Evolutionary conservation across 2,797 vertebrate species (phyloP), one percentile per base, ranked within the genome.

Genomic region (Sebastes oblongus): DNA sequence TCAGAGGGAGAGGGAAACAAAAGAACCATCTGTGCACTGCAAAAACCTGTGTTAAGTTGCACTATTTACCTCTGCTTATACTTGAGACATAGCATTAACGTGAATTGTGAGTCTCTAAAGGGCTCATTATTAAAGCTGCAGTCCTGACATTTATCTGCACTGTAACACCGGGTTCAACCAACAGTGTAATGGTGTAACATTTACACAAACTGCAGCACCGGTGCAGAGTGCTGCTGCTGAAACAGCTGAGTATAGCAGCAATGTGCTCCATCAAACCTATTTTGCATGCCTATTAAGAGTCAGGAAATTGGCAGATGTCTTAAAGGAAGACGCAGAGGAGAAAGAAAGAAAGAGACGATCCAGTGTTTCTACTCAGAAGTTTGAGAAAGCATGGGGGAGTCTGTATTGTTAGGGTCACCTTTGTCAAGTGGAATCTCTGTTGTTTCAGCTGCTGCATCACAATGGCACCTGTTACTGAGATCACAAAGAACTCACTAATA

Each of bases 231-330:
- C 61, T 66, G 74, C 61, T 66, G 77, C 80, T 79, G 74, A 83
- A 80, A 71, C 81, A 82, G 78, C 80, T 75, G 81, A 82, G 80
- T 6, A 7, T 46, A 56, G 65, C 59, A 66, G 75, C 55, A 34
- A 39, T 6, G 52, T 82, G 66, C 77, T 71, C 78, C 75, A 75
- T 52, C 76, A 86, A 87, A 82, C 72, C 87, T 68, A 93, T 95
- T 95, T 93, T 95, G 91, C 93, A 95, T 96, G 94, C 89, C 78
- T 91, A 93, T 54, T 54, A 94, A 94, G 91, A 89, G 86, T 92
- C 87, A 77, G 69, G 67, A 81, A 88, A 92, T 91, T 86, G 93
- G 95, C 95, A 96, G 95, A 95, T 96, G 95, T 96, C 93, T 94
- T 78, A 92, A 94, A 91, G 90, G 91, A 75, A 89, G 90, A 91